Evolutionary conservation across 2,888 invertebrate genomes (phyloP), one percentile per base, ranked within the genome.

Genomic region (Cacoxenus indagator): DNA sequence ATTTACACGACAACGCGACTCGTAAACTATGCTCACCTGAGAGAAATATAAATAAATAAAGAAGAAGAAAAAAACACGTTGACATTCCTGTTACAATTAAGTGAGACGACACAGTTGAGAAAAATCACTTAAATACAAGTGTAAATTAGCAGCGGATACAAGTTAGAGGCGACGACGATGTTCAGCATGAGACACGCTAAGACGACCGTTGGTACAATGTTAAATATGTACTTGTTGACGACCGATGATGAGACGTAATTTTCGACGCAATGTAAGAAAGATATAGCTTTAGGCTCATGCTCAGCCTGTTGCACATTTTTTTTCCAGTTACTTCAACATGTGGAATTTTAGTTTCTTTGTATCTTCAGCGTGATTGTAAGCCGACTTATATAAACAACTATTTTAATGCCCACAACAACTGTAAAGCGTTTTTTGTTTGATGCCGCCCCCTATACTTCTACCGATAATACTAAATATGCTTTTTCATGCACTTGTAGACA

Each of bases 401-500:
- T 62, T 62, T 22, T 22, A 43, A 14, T 43, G 22, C 37, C 61
- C 19, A 4, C 61, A n/a, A 45, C 22, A 45, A 62, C 24, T 45
- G 61, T 62, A 14, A 62, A 26, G 27, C 14, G 27, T 26, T 55
- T 37, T 37, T 37, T 14, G 14, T 37, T 37, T 37, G 8, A 37
- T 37, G 14, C 37, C 37, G 37, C 37, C 37, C 8, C 17, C 2
- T 26, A 26, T n/a, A 48, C 48, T 64, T 22, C 31, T 64, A 6
- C 14, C 6, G 48, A 29, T 31, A 9, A 4, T 26, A 11, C 14
- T 27, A 59, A 27, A 31, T 19, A 78, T 67, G 70, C 68, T 77
- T 73, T 78, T 71, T 78, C 75, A 74, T 76, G 79, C 78, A 69
- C 73, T 72, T 75, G 72, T 78, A 73, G 79, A 76, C 81, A 78